Evolutionary conservation across 2,888 invertebrate genomes (phyloP).

Genomic region (Dyspetes luteomarginatus): DNA sequence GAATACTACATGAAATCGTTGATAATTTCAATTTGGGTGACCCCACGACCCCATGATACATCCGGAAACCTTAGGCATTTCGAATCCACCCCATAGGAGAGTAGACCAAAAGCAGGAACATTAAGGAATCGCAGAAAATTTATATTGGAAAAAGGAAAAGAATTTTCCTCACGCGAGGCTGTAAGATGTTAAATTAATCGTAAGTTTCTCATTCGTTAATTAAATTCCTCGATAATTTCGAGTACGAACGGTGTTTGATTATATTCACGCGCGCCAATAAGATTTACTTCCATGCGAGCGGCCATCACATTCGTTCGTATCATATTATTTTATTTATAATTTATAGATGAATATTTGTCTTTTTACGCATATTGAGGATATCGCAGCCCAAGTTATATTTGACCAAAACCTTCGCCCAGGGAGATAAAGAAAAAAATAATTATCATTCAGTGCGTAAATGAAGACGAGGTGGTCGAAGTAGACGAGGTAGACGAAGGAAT

Average conservation of each 20-base stretch:
- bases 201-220: conserved; percentile 33
- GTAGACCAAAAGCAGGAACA: neutral
- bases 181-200: conserved; percentile 4
- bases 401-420: conserved; percentile 27
- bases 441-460: conserved; percentile 44
- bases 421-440: conserved; percentile 42
- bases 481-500: conserved; percentile 38
- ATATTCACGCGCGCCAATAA: conserved; percentile 11
- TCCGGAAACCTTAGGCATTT: no score
- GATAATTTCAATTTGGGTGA: no score
- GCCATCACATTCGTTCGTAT: neutral
- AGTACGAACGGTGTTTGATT: neutral
- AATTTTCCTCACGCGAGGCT: neutral
- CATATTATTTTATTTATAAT: neutral
- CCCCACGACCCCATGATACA: no score
- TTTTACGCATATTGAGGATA: neutral
- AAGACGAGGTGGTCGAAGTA: conserved; percentile 43
- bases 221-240: conserved; percentile 24
- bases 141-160: neutral
- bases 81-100: no score
- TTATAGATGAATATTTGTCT: neutral
- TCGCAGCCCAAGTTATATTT: conserved; percentile 16
- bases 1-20: no score
- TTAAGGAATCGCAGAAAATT: neutral
- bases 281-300: conserved; percentile 13